Evolutionary conservation across 2,113 vertebrate species (phyloP).

Genomic region (Hippocampus mohnikei): DNA sequence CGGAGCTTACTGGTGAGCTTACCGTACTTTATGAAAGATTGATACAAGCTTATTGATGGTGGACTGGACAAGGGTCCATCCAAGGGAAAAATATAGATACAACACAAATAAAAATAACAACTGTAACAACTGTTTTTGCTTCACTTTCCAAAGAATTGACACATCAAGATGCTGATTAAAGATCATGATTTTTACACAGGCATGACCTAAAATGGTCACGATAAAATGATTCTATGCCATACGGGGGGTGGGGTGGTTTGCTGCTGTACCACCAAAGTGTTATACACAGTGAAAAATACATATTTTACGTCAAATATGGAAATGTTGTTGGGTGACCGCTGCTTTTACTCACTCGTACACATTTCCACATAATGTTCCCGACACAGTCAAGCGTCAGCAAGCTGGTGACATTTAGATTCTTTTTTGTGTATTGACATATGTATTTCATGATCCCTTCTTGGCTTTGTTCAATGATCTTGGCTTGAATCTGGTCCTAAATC

Average conservation of each 20-base stretch:
- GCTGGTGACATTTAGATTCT: too few species aligned
- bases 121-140: not conserved
- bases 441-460: not conserved
- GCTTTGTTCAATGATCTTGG: not conserved
- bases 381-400: too few species aligned
- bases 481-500: not conserved
- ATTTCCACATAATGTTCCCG: too few species aligned
- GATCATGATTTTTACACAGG: not conserved
- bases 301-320: too few species aligned
- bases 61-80: not conserved
- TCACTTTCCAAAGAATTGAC: not conserved
- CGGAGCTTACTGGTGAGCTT: constrained; percentile 73
- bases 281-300: too few species aligned
- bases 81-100: not conserved
- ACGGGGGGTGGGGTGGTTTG: too few species aligned
- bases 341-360: too few species aligned
- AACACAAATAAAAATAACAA: not conserved
- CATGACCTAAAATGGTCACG: not conserved
- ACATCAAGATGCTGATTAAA: not conserved
- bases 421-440: too few species aligned
- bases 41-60: constrained; percentile 28
- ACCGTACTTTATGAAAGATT: constrained; percentile 21
- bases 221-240: too few species aligned
- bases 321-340: too few species aligned
- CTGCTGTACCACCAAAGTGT: too few species aligned